These are phyloP conservation scores for Gymnogyps californianus DNA, from an alignment of 2,113 vertebrate species.

Conservation along the genomic window DNA sequence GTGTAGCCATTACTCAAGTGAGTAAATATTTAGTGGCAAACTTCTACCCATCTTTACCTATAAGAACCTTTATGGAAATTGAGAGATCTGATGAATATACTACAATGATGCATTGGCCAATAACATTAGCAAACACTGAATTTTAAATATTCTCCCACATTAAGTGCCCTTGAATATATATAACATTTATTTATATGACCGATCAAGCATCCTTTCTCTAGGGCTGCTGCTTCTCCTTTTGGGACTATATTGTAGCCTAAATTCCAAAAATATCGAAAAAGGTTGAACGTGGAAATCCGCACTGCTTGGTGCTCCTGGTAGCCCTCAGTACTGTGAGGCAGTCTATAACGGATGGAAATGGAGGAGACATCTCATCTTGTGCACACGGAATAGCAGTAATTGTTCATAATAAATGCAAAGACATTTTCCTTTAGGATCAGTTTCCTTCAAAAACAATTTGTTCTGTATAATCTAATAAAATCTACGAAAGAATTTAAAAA, in stretches of 20 bases:
- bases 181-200: not conserved
- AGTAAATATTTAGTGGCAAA: conserved; percentile 5
- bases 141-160: not conserved
- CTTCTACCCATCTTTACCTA: not conserved
- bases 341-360: not conserved
- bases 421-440: not conserved
- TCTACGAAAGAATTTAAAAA: not conserved
- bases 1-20: not conserved
- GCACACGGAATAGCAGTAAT: not conserved
- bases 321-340: rapidly evolving
- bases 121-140: not conserved
- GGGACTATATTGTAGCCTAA: not conserved
- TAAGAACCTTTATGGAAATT: not conserved
- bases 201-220: not conserved
- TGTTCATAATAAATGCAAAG: not conserved
- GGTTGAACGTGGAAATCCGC: not conserved
- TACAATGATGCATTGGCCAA: not conserved
- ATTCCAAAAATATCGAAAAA: not conserved
- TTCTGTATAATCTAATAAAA: not conserved
- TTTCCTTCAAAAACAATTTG: not conserved
- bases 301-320: not conserved
- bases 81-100: not conserved
- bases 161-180: not conserved
- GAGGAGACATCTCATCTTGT: not conserved
- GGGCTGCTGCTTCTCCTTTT: not conserved